A percentile compares a stretch with the other conserved stretches of the same genome.
These are phyloP conservation scores for Cheilosia pagana DNA, from an alignment of 2,888 invertebrate species.

Conservation along the genomic window DNA sequence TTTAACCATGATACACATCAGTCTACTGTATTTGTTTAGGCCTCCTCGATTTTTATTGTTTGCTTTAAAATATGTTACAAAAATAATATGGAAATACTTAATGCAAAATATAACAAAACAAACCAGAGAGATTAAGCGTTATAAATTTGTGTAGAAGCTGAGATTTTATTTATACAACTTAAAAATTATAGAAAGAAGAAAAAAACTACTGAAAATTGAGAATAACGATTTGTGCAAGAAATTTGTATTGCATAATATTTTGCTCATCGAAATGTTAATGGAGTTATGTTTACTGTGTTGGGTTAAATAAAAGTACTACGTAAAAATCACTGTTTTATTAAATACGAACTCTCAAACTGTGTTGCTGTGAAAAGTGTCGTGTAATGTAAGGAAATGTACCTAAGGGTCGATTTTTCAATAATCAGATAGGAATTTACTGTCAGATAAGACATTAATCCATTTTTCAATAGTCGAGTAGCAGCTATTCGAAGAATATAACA, in stretches of 20 bases:
- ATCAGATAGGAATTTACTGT: too few relatives aligned
- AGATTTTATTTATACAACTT: conserved; percentile 1
- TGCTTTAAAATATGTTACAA: conserved; percentile 4
- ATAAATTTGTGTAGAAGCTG: conserved; percentile 19
- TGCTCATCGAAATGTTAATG: conserved; percentile 19
- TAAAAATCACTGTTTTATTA: background rate
- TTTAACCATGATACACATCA: conserved; percentile 40
- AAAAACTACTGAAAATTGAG: conserved; percentile 80
- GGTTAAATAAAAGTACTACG: background rate
- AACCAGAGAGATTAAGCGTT: conserved; percentile 1
- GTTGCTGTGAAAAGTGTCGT: background rate
- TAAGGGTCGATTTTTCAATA: too few relatives aligned
- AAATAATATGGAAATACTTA: conserved; percentile 8
- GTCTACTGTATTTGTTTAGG: conserved; percentile 35
- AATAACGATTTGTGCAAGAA: conserved; percentile 83
- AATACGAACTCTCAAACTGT: background rate
- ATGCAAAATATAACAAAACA: conserved; percentile 1
- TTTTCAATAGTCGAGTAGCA: too few relatives aligned
- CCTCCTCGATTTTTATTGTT: conserved; percentile 28
- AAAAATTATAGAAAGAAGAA: conserved; percentile 4
- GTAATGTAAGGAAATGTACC: too few relatives aligned
- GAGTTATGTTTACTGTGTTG: background rate
- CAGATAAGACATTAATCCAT: too few relatives aligned
- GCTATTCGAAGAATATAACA: too few relatives aligned
- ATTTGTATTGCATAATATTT: conserved; percentile 80